Evolutionary conservation across 1,140 invertebrate species (phyloP), one percentile per base, ranked within the genome.

Genomic region (Pseudomyrmex flavicornis): DNA sequence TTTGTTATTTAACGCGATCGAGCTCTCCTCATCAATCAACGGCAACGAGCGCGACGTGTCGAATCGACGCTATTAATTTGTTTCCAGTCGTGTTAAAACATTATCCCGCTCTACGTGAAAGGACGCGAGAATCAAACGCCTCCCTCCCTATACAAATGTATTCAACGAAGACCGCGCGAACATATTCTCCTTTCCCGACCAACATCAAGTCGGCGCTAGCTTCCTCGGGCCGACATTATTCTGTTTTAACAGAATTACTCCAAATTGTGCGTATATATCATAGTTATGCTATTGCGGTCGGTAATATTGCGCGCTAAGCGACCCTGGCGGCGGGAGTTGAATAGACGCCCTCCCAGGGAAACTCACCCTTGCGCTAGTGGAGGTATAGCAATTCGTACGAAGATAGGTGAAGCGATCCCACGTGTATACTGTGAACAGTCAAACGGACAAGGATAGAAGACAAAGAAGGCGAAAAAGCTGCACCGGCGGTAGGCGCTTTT

Each of bases 251-350:
- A 84, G 62, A 91, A 91, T 92, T 91, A 91, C 90, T 91, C 86
- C 82, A 91, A 91, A 91, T 91, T 91, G 90, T 88, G 70, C 63
- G 80, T 69, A 90, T 92, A 90, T 88, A 92, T 92, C 90, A 92
- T 89, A 84, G 85, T 90, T 91, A 91, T 91, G 87, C 79, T 87
- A 89, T 89, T 90, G 86, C 84, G 84, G 85, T 72, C 15, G 84
- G 86, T 85, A 89, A 89, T 91, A 91, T 90, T 89, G 85, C 90
- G 86, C 82, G 80, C 82, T 85, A 82, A 85, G 83, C 83, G 83
- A 85, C 83, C 77, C 63, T 26, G 76, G 50, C 17, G 15, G 50
- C 35, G 44, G 20, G 20, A 50, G 48, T 62, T 74, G 70, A 26
- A 62, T n/a, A 44, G 12, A 15, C 15, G 26, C 59, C 59, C 48